These are phyloP conservation scores for Clavelina lepadiformis DNA, from an alignment of 23 tunicate genomes.

Conservation along the genomic window DNA sequence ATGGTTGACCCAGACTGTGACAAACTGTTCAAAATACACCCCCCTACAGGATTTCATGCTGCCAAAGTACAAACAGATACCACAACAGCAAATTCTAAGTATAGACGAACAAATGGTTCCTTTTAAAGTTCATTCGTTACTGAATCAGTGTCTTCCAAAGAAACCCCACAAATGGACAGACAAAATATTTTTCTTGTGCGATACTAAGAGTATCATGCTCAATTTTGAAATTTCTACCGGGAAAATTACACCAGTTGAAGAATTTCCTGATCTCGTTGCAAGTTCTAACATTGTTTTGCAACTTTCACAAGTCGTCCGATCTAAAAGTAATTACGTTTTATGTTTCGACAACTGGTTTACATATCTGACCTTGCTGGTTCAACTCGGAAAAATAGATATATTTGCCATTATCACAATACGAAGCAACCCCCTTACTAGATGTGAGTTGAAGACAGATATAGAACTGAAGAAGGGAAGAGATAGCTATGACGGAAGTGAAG, in stretches of 20 bases:
- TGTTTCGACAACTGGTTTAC: conserved; percentile 33
- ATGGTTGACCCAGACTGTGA: conserved; percentile 8
- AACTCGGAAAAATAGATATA: conserved; percentile 1
- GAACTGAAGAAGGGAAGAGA: conserved; percentile 1
- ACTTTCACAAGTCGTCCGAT: conserved; percentile 1
- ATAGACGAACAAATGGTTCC: conserved; percentile 22
- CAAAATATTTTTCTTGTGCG: conserved; percentile 20
- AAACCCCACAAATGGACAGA: conserved; percentile 13
- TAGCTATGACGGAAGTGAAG: background rate
- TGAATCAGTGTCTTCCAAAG: conserved; percentile 13
- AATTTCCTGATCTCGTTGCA: conserved; percentile 23
- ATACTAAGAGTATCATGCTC: conserved; percentile 1
- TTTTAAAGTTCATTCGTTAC: conserved; percentile 10
- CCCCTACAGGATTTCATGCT: background rate
- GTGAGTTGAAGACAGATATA: conserved; percentile 1
- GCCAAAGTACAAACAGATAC: background rate
- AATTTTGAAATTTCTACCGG: conserved; percentile 15
- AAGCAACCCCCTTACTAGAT: conserved; percentile 6
- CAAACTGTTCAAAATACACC: conserved; percentile 8
- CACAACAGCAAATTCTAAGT: conserved; percentile 3
- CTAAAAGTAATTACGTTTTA: conserved; percentile 4
- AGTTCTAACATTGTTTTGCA: conserved; percentile 21
- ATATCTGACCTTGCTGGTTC: conserved; percentile 1
- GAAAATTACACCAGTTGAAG: background rate
- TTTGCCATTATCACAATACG: conserved; percentile 8